Evolutionary conservation across 2,113 vertebrate genomes (phyloP).

Genomic region (Panthera tigris): DNA sequence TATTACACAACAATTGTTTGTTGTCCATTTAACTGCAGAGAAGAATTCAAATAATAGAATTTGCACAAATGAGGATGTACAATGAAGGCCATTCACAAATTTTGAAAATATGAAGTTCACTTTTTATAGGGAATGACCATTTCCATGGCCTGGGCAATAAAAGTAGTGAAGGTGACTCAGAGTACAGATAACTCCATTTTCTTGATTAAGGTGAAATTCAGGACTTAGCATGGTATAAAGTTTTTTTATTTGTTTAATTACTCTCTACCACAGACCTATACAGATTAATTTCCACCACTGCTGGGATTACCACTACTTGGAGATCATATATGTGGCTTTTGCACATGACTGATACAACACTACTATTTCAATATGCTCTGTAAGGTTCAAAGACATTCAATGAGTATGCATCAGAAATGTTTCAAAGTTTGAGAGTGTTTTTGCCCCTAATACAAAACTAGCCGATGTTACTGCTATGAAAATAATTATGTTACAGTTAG

Average conservation of each 20-base stretch:
- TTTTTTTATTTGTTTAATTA: constrained; percentile 43
- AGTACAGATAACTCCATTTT: neutral
- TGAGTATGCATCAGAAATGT: neutral
- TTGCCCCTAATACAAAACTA: constrained; percentile 8
- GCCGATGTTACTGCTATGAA: neutral
- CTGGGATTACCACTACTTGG: neutral
- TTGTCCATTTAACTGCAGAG: neutral
- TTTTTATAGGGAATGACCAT: neutral
- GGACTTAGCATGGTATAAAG: neutral
- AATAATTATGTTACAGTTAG: neutral
- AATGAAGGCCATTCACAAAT: neutral
- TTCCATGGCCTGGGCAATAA: constrained; percentile 2
- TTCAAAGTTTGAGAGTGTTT: neutral
- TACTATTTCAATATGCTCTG: neutral
- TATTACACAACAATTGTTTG: neutral
- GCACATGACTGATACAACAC: constrained; percentile 11
- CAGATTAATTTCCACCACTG: neutral
- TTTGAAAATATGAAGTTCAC: neutral
- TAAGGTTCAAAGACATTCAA: neutral
- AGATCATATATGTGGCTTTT: neutral
- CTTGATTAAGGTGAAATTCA: constrained; percentile 28
- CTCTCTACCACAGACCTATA: neutral
- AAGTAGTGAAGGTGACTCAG: neutral
- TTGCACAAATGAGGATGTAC: neutral
- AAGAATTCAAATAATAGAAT: neutral